Percentiles rank a stretch among this genome's conserved stretches.
phyloP scores from a whole-genome alignment of 2,113 vertebrate genomes.

The Dicaeum eximium region DNA sequence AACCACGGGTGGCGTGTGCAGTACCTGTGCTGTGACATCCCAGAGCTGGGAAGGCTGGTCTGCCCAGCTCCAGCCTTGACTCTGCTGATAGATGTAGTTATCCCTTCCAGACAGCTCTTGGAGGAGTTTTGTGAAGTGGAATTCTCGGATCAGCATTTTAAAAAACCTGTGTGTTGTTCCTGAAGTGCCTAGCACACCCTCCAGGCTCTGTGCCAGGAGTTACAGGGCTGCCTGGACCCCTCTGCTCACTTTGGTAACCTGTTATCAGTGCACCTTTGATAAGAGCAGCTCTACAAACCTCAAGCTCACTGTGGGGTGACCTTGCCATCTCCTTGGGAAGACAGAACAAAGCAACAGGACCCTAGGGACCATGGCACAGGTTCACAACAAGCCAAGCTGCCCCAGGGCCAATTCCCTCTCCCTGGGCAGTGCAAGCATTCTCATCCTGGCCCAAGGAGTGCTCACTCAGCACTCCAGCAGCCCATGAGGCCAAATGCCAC shows the following conservation, averaged over 20 bases:
- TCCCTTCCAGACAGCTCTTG: background rate
- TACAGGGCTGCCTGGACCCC: background rate
- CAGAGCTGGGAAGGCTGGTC: background rate
- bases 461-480: background rate
- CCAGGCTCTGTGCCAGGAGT: background rate
- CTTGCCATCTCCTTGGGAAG: constrained; percentile 22
- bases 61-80: background rate
- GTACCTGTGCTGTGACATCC: background rate
- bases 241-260: background rate
- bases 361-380: background rate
- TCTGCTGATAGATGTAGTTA: background rate
- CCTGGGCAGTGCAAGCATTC: accelerated
- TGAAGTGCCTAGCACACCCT: background rate
- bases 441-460: background rate
- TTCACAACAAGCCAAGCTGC: background rate
- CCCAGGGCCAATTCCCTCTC: background rate
- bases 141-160: background rate
- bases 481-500: background rate
- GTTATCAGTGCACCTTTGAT: constrained; percentile 1
- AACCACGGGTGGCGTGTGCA: accelerated
- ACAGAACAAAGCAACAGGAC: background rate
- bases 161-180: background rate
- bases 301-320: background rate
- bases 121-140: background rate
- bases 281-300: background rate